A percentile compares a stretch with the other conserved stretches of the same genome.
Conservation (phyloP, 2,113 vertebrate species). For the Sphaerodactylus townsendi region DNA sequence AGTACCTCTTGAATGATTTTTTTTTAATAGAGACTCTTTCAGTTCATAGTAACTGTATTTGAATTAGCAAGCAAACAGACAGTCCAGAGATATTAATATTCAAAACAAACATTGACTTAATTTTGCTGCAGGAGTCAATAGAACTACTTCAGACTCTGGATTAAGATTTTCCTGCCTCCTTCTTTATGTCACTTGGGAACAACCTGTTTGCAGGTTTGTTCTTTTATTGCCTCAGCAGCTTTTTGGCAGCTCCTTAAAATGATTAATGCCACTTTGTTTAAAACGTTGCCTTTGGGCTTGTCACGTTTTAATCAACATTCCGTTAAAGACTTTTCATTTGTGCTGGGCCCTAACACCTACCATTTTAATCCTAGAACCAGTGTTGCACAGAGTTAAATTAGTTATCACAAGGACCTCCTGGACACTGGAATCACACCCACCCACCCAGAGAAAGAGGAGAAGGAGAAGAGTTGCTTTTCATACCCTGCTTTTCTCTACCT, state of each 20-base stretch:
- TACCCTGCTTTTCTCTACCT: too few relatives aligned
- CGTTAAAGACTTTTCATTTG: conserved; percentile 9
- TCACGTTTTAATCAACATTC: conserved; percentile 1
- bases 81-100: not conserved
- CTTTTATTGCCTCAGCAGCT: conserved; percentile 1
- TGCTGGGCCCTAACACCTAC: not conserved
- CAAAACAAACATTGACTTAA: not conserved
- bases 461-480: too few relatives aligned
- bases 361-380: not conserved
- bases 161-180: not conserved
- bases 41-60: too few relatives aligned
- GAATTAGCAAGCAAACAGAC: too few relatives aligned
- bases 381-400: not conserved
- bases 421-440: too few relatives aligned
- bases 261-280: not conserved
- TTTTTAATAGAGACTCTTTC: too few relatives aligned
- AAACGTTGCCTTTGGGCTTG: not conserved
- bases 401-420: not conserved
- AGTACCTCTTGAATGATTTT: too few relatives aligned
- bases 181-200: not conserved
- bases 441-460: too few relatives aligned
- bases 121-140: not conserved
- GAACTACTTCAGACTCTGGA: not conserved
- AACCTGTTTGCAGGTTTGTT: not conserved
- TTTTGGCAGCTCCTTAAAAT: not conserved